These are phyloP conservation scores for Micromys minutus DNA, from an alignment of 2,113 vertebrate genomes.

Conservation along the genomic window DNA sequence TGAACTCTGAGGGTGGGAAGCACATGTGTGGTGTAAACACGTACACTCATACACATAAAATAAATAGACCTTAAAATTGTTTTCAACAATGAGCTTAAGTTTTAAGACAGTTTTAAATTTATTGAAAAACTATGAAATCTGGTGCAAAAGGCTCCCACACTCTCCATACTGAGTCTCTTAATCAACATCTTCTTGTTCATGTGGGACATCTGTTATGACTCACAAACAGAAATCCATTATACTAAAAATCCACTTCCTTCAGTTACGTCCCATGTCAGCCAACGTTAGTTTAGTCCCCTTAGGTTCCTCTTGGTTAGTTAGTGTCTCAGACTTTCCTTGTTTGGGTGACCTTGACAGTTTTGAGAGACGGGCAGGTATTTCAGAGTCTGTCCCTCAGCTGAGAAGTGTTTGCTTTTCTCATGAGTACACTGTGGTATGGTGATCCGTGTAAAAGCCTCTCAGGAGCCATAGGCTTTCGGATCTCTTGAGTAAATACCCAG, in stretches of 20 bases:
- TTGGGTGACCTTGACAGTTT: neutral
- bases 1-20: neutral
- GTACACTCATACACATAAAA: neutral
- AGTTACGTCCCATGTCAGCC: neutral
- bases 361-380: neutral
- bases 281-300: neutral
- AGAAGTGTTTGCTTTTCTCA: slow-evolving; percentile 43
- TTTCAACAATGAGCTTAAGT: neutral
- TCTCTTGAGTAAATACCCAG: neutral
- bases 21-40: neutral
- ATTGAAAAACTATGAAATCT: neutral
- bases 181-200: neutral
- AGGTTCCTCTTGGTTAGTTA: neutral
- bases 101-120: slow-evolving; percentile 4
- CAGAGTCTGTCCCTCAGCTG: neutral
- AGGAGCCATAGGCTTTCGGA: neutral
- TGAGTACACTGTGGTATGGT: neutral
- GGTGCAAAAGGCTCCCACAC: neutral
- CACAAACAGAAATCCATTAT: neutral
- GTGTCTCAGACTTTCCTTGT: neutral
- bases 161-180: neutral
- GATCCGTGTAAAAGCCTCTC: neutral
- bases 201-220: neutral
- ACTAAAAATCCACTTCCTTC: neutral
- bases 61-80: neutral